Evolutionary conservation across 2,888 invertebrate genomes (phyloP).

Genomic region (Apocheima hispidaria): DNA sequence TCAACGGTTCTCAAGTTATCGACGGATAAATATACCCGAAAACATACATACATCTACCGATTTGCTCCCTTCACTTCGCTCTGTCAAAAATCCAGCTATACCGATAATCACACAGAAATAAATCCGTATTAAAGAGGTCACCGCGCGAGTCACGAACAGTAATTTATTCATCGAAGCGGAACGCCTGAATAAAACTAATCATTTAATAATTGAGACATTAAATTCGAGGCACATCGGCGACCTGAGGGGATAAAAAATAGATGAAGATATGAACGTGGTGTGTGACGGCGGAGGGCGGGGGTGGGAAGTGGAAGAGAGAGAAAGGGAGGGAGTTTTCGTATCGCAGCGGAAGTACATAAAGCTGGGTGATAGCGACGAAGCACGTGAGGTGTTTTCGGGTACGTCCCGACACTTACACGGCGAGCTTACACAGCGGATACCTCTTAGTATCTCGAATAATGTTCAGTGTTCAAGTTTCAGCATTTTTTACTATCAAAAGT

Average conservation of each 20-base stretch:
- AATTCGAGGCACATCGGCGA: constrained; percentile 19
- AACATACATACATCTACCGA: no score
- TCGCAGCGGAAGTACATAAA: constrained; percentile 27
- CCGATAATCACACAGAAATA: not conserved
- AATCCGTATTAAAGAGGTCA: not conserved
- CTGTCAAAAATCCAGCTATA: no score
- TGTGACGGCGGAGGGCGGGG: not conserved
- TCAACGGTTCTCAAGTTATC: no score
- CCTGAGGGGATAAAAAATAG: constrained; percentile 29
- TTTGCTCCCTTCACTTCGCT: no score
- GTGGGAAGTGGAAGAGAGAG: not conserved
- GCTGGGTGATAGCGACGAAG: constrained; percentile 19
- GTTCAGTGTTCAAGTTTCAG: no score
- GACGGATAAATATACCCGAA: no score
- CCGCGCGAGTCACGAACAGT: not conserved
- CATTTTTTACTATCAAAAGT: not conserved
- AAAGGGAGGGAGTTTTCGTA: not conserved
- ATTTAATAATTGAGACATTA: constrained; percentile 19
- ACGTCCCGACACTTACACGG: no score
- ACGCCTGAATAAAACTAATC: constrained; percentile 19
- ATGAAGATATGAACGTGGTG: constrained; percentile 25
- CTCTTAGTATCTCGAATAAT: not conserved
- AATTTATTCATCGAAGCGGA: constrained; percentile 18
- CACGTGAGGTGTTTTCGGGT: constrained; percentile 19
- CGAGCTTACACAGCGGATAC: not conserved